phyloP scores from a whole-genome alignment of 2,888 invertebrate genomes.

The Entomobrya multifasciata region DNA sequence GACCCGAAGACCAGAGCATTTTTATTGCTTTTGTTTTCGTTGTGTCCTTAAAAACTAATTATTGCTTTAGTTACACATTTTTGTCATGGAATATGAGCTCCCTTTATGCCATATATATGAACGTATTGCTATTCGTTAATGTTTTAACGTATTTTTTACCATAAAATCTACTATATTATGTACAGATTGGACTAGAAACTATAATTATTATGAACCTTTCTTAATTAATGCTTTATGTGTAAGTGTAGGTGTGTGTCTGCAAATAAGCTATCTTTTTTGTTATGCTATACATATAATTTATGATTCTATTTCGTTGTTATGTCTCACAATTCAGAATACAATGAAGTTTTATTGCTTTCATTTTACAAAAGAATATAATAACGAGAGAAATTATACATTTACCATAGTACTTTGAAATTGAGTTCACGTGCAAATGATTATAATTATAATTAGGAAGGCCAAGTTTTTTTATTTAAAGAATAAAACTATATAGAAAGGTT shows the following conservation, averaged over 20 bases:
- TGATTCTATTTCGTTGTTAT: too few relatives aligned
- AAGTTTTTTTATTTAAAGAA: too few relatives aligned
- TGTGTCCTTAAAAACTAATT: slow-evolving; percentile 69
- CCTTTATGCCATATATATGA: slow-evolving; percentile 27
- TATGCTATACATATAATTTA: slow-evolving; percentile 23
- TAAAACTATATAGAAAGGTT: too few relatives aligned
- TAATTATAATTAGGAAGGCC: too few relatives aligned
- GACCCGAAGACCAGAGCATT: slow-evolving; percentile 45
- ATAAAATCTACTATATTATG: too few relatives aligned
- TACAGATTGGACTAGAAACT: background rate
- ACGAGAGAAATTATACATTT: background rate
- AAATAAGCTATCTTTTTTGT: slow-evolving; percentile 64
- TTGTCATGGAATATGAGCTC: slow-evolving; percentile 73
- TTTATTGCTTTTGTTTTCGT: slow-evolving; percentile 67
- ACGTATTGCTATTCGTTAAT: too few relatives aligned
- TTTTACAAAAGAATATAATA: slow-evolving; percentile 47
- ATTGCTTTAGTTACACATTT: slow-evolving; percentile 74
- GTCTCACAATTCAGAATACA: too few relatives aligned
- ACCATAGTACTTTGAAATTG: too few relatives aligned
- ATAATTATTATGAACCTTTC: slow-evolving; percentile 3
- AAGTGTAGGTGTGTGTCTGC: slow-evolving; percentile 51
- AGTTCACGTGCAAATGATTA: too few relatives aligned
- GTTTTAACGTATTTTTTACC: too few relatives aligned
- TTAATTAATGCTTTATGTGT: slow-evolving; percentile 43
- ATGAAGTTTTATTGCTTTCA: slow-evolving; percentile 64